A percentile compares a stretch with the other conserved stretches of the same genome.
Evolutionary conservation across 2,113 vertebrate genomes (phyloP).

Genomic region (Egretta garzetta): DNA sequence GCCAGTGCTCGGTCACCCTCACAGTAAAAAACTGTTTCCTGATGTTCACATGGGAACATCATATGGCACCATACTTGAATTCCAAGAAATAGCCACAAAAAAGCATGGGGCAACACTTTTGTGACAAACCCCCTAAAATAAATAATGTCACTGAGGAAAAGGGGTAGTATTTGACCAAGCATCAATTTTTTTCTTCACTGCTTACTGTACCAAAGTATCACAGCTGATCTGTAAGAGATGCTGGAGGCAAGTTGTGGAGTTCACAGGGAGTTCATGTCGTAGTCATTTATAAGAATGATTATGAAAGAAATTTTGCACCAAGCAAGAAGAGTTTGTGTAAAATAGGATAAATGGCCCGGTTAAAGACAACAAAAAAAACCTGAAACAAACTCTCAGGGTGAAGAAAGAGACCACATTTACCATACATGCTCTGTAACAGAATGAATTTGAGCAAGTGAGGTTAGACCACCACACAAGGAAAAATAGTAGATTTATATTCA

Average conservation of each 20-base stretch:
- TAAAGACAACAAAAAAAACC: neutral
- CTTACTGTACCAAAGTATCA: neutral
- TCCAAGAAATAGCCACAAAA: neutral
- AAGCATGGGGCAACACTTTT: neutral
- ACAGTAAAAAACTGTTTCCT: neutral
- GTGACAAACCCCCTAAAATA: neutral
- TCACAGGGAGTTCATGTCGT: slow-evolving; percentile 31
- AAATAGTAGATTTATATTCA: neutral
- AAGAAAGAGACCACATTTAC: neutral
- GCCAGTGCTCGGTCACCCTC: neutral
- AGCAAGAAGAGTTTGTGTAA: neutral
- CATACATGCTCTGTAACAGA: neutral
- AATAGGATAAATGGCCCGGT: neutral
- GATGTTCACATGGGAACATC: neutral
- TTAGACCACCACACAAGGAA: neutral
- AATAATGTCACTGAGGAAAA: neutral
- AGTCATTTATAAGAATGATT: slow-evolving; percentile 3
- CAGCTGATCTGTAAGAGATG: neutral
- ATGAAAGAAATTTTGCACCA: neutral
- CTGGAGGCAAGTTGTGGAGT: neutral
- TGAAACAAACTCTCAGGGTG: neutral
- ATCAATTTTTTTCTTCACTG: neutral
- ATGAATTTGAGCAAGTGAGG: neutral
- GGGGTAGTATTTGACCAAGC: neutral
- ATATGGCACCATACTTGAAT: neutral